These are phyloP conservation scores for Phaethon lepturus DNA, from an alignment of 2,113 vertebrate species.

Conservation along the genomic window DNA sequence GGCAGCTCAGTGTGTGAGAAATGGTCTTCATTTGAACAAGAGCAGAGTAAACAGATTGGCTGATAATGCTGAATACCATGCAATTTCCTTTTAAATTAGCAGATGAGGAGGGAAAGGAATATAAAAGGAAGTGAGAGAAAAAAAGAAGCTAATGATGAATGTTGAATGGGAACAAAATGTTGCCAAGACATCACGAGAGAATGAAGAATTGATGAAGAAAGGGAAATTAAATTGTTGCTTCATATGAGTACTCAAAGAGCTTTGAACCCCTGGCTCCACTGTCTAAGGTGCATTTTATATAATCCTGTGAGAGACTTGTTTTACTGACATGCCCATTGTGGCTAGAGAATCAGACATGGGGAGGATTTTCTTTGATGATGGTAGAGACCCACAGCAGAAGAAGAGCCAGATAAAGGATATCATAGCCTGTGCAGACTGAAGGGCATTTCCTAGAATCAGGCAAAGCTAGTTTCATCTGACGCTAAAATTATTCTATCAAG, in stretches of 20 bases:
- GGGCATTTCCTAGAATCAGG: slow-evolving; percentile 1
- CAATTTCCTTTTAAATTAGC: slow-evolving; percentile 70
- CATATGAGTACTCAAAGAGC: neutral
- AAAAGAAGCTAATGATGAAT: slow-evolving; percentile 58
- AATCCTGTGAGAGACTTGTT: neutral
- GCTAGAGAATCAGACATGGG: neutral
- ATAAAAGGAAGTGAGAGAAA: slow-evolving; percentile 47
- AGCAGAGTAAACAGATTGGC: slow-evolving; percentile 60
- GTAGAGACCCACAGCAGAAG: neutral
- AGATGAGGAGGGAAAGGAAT: slow-evolving; percentile 62
- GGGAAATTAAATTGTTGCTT: slow-evolving; percentile 54
- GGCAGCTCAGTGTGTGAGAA: slow-evolving; percentile 37
- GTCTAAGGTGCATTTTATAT: neutral
- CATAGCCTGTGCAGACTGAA: neutral
- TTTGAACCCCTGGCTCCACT: neutral
- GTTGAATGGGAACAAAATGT: slow-evolving; percentile 50
- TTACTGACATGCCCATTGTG: neutral
- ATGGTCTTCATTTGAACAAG: slow-evolving; percentile 33
- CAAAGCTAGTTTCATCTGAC: neutral
- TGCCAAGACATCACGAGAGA: slow-evolving; percentile 49
- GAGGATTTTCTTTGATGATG: neutral
- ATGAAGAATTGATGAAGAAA: slow-evolving; percentile 59
- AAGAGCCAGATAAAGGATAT: neutral
- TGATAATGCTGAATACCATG: slow-evolving; percentile 52
- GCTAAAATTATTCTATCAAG: slow-evolving; percentile 32